Evolutionary conservation across 1,140 invertebrate genomes (phyloP), one percentile per base, ranked within the genome.

Genomic region (Coelopa frigida): DNA sequence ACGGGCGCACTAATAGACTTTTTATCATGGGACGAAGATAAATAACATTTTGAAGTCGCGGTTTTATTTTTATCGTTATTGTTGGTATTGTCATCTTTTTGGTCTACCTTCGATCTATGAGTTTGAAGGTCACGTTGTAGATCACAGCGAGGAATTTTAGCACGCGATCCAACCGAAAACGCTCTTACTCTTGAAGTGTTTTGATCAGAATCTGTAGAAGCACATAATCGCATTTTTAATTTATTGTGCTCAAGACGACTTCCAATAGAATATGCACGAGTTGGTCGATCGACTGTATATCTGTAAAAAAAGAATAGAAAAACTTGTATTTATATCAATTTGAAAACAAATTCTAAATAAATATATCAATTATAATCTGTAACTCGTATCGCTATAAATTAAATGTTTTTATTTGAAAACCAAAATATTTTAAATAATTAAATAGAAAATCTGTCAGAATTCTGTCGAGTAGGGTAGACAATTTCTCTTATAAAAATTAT

Each of bases 181-280:
- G 83, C 83, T 52, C 83, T 72, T 0, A 78, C 78, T 36, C 83
- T 66, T 23, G 68, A 64, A 27, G 49, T 51, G 36, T 47, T 59
- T 15, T 58, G 54, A 37, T 56, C 51, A 2, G 56, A 36, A 41
- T 67, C 57, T 53, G 59, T 58, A 11, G 57, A 32, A 51, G 58
- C 46, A 46, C 58, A 53, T 22, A 57, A 53, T 46, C 55, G 59
- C 36, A 61, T 55, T 17, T 50, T 58, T n/a, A 54, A 44, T 46
- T 62, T 64, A n/a, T 49, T 52, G 29, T 71, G 72, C 49, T 83
- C 79, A n/a, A 82, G 78, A 50, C 81, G 78, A 21, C 87, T 90
- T 6, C 90, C 91, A 36, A 94, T 84, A 21, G 89, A 92, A 66
- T 93, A 93, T 3, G 89, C 85, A 54, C 90, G 76, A 31, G 77